A percentile compares a stretch with the other conserved stretches of the same genome.
These are phyloP conservation scores for Helobdella robusta DNA, from an alignment of 2,888 invertebrate genomes.

Conservation along the genomic window DNA sequence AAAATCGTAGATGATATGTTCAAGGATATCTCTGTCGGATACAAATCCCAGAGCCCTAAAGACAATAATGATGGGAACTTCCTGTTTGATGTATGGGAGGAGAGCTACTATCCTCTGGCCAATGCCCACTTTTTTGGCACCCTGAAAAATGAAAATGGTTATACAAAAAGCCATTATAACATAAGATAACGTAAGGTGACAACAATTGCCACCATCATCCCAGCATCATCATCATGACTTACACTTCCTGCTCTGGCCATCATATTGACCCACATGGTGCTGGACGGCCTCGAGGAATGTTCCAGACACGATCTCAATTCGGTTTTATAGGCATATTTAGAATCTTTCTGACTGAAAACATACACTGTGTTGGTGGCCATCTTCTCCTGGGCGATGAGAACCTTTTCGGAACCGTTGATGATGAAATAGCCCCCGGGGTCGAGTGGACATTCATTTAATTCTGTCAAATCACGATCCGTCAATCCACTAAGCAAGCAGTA, in stretches of 20 bases:
- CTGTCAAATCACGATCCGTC: slow-evolving; percentile 95
- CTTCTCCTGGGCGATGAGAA: slow-evolving; percentile 97
- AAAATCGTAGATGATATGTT: slow-evolving; percentile 99
- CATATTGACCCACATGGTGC: slow-evolving; percentile 99
- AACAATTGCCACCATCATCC: no score
- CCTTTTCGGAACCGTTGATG: slow-evolving; percentile 96
- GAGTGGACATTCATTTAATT: slow-evolving; percentile 95
- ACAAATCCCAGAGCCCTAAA: slow-evolving; percentile 98
- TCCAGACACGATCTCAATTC: slow-evolving; percentile 91
- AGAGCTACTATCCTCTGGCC: slow-evolving; percentile 96
- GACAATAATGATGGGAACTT: slow-evolving; percentile 99
- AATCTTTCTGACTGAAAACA: slow-evolving; percentile 98
- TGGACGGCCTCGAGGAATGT: slow-evolving; percentile 82
- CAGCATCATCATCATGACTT: no score
- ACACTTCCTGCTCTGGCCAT: slow-evolving; percentile 83
- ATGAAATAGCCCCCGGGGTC: slow-evolving; percentile 99
- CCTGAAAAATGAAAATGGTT: slow-evolving; percentile 51
- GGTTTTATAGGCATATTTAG: slow-evolving; percentile 95
- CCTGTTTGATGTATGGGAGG: slow-evolving; percentile 95
- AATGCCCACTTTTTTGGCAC: slow-evolving; percentile 65
- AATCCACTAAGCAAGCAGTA: slow-evolving; percentile 81
- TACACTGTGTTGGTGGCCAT: slow-evolving; percentile 99
- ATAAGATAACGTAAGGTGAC: no score
- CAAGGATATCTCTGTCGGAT: slow-evolving; percentile 94
- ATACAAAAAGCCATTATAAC: neutral